phyloP scores from a whole-genome alignment of 1,140 invertebrate genomes.

The Sycophaga agraensis region DNA sequence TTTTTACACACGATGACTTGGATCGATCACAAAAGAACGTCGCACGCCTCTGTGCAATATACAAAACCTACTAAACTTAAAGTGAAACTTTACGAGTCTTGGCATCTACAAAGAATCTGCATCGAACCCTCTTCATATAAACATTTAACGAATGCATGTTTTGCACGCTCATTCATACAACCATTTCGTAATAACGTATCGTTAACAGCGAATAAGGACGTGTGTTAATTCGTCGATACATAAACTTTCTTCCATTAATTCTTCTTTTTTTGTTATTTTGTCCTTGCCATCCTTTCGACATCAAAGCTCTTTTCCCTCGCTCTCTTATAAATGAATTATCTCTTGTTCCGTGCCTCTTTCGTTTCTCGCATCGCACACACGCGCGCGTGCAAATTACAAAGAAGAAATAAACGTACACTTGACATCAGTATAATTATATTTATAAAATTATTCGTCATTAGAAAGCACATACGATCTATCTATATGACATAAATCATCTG shows the following conservation, averaged over 20 bases:
- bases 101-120: conserved; percentile 25
- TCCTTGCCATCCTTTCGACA: background rate
- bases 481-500: conserved; percentile 50
- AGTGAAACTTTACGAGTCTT: conserved; percentile 29
- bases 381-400: conserved; percentile 31
- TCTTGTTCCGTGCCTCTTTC: background rate
- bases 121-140: conserved; percentile 23
- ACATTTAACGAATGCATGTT: conserved; percentile 29
- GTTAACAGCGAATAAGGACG: conserved; percentile 21
- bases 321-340: background rate
- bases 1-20: conserved; percentile 30
- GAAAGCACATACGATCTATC: conserved; percentile 54
- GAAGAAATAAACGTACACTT: conserved; percentile 40
- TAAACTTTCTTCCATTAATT: conserved; percentile 16
- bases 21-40: conserved; percentile 31
- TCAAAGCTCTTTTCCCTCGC: background rate
- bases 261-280: background rate
- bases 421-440: conserved; percentile 52
- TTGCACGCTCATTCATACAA: conserved; percentile 25
- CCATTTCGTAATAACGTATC: conserved; percentile 18
- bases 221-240: conserved; percentile 19
- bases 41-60: conserved; percentile 29
- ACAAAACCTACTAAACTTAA: conserved; percentile 31
- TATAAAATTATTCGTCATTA: conserved; percentile 55
- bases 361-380: conserved; percentile 16